Evolutionary conservation across 2,797 vertebrate species (phyloP), one percentile per base, ranked within the genome.

Genomic region (Leptoclinus maculatus): DNA sequence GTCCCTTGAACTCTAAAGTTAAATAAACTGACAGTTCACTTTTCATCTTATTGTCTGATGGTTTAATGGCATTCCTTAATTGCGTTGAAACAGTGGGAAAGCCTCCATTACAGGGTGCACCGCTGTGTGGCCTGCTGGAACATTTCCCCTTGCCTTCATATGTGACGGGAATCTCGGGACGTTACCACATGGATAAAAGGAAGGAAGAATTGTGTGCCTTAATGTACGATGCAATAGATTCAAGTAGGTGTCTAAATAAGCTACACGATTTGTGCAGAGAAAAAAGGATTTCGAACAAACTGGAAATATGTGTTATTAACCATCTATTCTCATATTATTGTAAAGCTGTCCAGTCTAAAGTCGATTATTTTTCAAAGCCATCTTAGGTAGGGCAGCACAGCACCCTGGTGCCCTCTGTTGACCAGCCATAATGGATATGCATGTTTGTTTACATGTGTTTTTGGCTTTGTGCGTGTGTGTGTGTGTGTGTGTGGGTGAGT

Each of bases 371-470:
- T 16, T 13, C 36, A 73, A 47, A 60, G 45, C 17, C 49, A 38
- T 27, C 10, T 34, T 21, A 21, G 12, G 16, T 12, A 43, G 13
- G 23, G 17, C 29, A 47, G 60, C 11, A 2, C 36, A 7, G 27
- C 11, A 1, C 57, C 47, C 69, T 59, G 59, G 49, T 67, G 66
- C 57, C 36, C 68, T 68, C 58, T 71, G n/a, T 73, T 73, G 77
- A 67, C 32, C 29, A 27, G 14, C 45, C 7, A 56, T 29, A 47
- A 57, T 5, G 2, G 45, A 51, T 13, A 17, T n/a, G 13, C 9
- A 2, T 39, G 16, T 78, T 29, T 54, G 74, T 62, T 32, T 43
- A 27, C 34, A 45, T 36, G 51, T 4, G n/a, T 63, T 32, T 32
- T 4, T 8, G n/a, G 13, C 39, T 66, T 36, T 45, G 25, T 60